These are phyloP conservation scores for Catagonus wagneri DNA, from an alignment of 2,113 vertebrate genomes.

Conservation along the genomic window DNA sequence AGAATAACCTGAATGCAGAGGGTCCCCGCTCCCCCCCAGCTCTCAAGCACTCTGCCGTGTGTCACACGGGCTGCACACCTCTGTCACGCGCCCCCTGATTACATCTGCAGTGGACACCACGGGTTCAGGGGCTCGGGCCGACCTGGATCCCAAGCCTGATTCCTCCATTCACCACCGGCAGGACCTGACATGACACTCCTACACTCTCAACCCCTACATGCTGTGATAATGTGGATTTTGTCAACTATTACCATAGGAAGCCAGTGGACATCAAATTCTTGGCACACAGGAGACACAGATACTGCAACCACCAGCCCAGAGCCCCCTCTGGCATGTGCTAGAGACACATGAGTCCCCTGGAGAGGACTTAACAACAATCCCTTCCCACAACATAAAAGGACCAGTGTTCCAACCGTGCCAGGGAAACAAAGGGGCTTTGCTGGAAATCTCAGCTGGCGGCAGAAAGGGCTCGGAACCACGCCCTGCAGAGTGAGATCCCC, in stretches of 20 bases:
- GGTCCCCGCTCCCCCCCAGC: accelerated
- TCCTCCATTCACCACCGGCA: background rate
- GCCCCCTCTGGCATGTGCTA: accelerated
- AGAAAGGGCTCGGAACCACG: no score
- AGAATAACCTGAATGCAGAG: accelerated
- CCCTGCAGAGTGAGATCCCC: accelerated
- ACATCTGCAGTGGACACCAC: accelerated
- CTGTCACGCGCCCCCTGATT: accelerated
- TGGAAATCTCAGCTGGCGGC: no score
- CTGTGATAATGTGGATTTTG: accelerated
- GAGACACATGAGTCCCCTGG: background rate
- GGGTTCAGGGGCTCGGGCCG: background rate
- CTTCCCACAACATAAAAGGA: background rate
- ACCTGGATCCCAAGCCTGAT: background rate
- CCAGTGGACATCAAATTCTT: background rate
- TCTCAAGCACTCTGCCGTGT: accelerated
- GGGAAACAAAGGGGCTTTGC: background rate
- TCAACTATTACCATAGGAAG: background rate
- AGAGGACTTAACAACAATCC: background rate
- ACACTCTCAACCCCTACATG: background rate
- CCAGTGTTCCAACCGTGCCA: background rate
- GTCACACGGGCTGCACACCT: background rate
- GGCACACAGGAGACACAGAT: background rate
- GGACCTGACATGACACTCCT: background rate
- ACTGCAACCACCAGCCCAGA: background rate